Evolutionary conservation across 2,888 invertebrate genomes (phyloP).

Genomic region (Ferrisia virgata): DNA sequence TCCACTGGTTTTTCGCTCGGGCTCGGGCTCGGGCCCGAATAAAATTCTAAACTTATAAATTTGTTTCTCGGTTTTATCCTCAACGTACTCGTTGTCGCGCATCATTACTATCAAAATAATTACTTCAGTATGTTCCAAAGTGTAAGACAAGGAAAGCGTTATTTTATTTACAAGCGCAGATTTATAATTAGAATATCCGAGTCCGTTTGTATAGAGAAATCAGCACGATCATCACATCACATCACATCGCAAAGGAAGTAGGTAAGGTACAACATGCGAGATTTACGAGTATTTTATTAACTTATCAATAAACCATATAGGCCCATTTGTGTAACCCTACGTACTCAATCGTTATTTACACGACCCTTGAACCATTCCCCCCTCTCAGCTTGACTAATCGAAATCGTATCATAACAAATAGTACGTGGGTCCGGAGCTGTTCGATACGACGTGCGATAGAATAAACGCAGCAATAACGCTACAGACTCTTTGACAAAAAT

Average conservation of each 20-base stretch:
- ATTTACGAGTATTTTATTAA: neutral
- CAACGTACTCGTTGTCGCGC: constrained; percentile 16
- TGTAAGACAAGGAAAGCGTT: neutral
- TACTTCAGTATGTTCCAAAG: neutral
- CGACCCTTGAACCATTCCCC: neutral
- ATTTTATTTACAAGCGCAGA: neutral
- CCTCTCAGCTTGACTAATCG: neutral
- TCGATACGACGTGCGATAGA: neutral
- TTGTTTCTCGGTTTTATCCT: neutral
- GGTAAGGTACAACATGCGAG: too few species aligned
- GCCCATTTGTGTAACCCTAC: neutral
- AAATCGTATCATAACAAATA: neutral
- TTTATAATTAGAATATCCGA: neutral
- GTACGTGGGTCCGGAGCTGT: neutral
- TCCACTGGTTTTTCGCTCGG: constrained; percentile 10
- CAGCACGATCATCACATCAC: too few species aligned
- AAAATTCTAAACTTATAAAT: constrained; percentile 26
- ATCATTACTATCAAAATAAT: constrained; percentile 20
- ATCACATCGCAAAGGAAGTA: too few species aligned
- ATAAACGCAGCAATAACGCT: neutral
- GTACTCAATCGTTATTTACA: neutral
- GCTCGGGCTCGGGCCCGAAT: too few species aligned
- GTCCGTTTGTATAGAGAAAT: neutral
- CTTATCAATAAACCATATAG: neutral
- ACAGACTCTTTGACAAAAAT: constrained; percentile 15